A percentile compares a stretch with the other conserved stretches of the same genome.
These are phyloP conservation scores for Mustelus asterias DNA, from an alignment of 2,113 vertebrate species.

Conservation along the genomic window DNA sequence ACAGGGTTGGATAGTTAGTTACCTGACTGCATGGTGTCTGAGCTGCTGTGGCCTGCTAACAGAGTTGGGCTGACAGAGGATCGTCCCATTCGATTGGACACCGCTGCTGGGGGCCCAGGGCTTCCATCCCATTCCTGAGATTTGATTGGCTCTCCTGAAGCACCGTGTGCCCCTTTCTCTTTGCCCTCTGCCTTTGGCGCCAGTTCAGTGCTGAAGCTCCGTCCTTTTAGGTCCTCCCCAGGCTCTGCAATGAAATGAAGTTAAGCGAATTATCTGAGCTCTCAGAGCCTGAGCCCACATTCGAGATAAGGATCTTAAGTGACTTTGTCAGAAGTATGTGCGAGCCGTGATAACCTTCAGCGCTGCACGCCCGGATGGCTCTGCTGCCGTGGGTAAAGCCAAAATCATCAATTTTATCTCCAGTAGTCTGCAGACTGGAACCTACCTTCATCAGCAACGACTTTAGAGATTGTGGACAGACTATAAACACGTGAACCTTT, in stretches of 20 bases:
- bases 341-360: not conserved
- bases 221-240: constrained; percentile 71
- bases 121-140: constrained; percentile 85
- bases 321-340: not conserved
- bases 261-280: not conserved
- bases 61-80: constrained; percentile 88
- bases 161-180: constrained; percentile 64
- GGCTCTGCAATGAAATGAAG: not conserved
- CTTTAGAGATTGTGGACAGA: not conserved
- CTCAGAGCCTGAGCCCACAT: not conserved
- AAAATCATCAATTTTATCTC: not conserved
- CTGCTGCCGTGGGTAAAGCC: not conserved
- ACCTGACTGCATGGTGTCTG: constrained; percentile 46
- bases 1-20: not conserved
- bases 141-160: constrained; percentile 74
- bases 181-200: constrained; percentile 76
- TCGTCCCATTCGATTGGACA: constrained; percentile 74
- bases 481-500: not conserved
- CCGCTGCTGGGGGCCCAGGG: constrained; percentile 63
- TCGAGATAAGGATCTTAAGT: not conserved
- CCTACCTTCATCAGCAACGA: not conserved
- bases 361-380: not conserved
- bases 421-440: not conserved
- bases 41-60: constrained; percentile 69
- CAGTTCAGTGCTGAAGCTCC: constrained; percentile 74